Evolutionary conservation across 2,113 vertebrate genomes (phyloP), one percentile per base, ranked within the genome.

Genomic region (Phainopepla nitens): DNA sequence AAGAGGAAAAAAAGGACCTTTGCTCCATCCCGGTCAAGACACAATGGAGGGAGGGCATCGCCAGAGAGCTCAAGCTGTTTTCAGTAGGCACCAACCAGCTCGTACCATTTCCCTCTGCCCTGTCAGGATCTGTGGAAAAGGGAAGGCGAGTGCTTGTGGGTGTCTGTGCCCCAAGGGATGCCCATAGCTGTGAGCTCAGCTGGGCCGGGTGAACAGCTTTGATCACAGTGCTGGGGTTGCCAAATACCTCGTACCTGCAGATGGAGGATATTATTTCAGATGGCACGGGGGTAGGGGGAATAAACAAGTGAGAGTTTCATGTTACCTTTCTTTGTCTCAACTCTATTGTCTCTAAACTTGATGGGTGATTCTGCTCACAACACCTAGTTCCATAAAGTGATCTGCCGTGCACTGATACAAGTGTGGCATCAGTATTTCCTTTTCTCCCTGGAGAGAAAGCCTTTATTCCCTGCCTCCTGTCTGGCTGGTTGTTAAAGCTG

Each of bases 161-260:
- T 78, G 13, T 58, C 17, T 41, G 16, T 68, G 35, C 45, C 65
- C 36, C 25, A 2, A 31, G n/a, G 42, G 19, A 15, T 57, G 21
- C 69, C 61, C 66, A 0, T 11, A 31, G 44, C 41, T 79, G 28
- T 2, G 4, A 81, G 64, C 53, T 89, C 39, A 71, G 36, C 47
- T 71, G 77, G 76, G 11, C 65, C 17, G 57, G 7, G 11, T 51
- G 53, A 64, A 64, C 49, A 69, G 57, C 39, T 87, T 58, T 5
- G 2, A 3, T 90, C 60, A 77, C 71, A 7, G 54, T 86, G 16
- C 71, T 73, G 27, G 33, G 22, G 6, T 45, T 84, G 56, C 65
- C 0, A 0, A 60, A 60, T 29, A 18, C 0, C 0, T 35, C 4
- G 0, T 49, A 5, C 11, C 3, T 65, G 22, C 44, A 57, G 27